Evolutionary conservation across 1,140 invertebrate species (phyloP).

Genomic region (Conopomorpha cramerella): DNA sequence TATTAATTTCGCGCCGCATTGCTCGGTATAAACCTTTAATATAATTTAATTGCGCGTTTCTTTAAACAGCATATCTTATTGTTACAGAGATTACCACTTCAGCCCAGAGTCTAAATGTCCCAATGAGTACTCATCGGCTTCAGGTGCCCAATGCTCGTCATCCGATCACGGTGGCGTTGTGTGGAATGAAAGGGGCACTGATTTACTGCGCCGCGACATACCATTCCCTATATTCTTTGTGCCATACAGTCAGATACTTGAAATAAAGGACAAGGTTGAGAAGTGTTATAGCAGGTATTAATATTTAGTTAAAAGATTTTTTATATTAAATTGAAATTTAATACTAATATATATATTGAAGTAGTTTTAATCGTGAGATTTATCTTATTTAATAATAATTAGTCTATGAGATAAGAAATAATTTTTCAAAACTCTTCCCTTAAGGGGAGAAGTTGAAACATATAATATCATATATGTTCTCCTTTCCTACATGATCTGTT

Average conservation of each 20-base stretch:
- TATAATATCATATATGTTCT: not conserved
- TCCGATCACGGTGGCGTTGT: conserved; percentile 28
- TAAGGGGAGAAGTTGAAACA: too few species aligned
- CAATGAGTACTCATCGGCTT: conserved; percentile 71
- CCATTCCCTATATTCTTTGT: conserved; percentile 85
- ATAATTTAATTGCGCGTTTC: conserved; percentile 2
- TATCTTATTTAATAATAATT: too few species aligned
- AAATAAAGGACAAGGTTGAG: conserved; percentile 65
- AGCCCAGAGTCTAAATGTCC: conserved; percentile 84
- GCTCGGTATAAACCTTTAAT: not conserved
- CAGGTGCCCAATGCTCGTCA: conserved; percentile 40
- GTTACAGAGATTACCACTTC: conserved; percentile 49
- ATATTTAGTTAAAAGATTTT: conserved; percentile 1
- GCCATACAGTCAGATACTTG: conserved; percentile 48
- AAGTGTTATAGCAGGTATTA: conserved; percentile 59
- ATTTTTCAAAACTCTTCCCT: too few species aligned
- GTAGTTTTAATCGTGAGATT: not conserved
- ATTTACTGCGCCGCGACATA: conserved; percentile 76
- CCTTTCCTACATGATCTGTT: not conserved
- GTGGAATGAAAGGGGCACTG: conserved; percentile 83
- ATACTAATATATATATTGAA: not conserved
- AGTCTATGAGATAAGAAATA: too few species aligned
- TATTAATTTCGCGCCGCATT: too few species aligned
- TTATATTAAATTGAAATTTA: conserved; percentile 1
- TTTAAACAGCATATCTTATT: too few species aligned